A percentile compares a stretch with the other conserved stretches of the same genome.
Conservation (phyloP, 2,888 invertebrate genomes). For the Autographa pulchrina region DNA sequence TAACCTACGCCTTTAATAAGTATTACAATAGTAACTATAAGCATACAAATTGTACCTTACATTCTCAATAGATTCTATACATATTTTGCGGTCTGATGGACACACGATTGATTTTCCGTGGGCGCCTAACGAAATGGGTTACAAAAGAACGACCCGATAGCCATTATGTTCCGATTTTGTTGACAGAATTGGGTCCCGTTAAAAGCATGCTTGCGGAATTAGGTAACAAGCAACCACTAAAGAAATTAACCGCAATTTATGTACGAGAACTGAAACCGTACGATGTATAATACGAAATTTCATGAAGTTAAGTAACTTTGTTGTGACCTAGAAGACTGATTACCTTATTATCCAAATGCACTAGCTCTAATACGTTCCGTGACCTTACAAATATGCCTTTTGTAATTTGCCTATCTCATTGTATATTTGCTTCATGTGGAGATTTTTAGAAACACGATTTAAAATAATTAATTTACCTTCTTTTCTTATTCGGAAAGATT, state of each 20-base stretch:
- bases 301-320: neutral
- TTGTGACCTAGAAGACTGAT: neutral
- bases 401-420: too few species aligned
- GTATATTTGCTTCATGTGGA: too few species aligned
- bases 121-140: constrained; percentile 48
- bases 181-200: constrained; percentile 55
- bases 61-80: constrained; percentile 36
- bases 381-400: too few species aligned
- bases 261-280: neutral
- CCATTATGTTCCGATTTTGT: constrained; percentile 60
- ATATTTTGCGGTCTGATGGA: constrained; percentile 56
- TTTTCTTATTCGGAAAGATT: too few species aligned
- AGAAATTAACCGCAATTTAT: constrained; percentile 62
- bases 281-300: neutral
- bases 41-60: neutral
- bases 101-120: constrained; percentile 49
- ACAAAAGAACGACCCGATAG: constrained; percentile 53
- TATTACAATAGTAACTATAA: neutral
- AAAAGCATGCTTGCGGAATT: constrained; percentile 60
- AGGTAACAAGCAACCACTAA: constrained; percentile 62
- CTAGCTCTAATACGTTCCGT: neutral
- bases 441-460: too few species aligned
- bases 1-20: too few species aligned
- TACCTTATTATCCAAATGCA: neutral
- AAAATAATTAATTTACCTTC: too few species aligned